Percentiles rank a stretch among this genome's conserved stretches.
Evolutionary conservation across 2,797 vertebrate genomes (phyloP).

Genomic region (Fistularia commersonii): DNA sequence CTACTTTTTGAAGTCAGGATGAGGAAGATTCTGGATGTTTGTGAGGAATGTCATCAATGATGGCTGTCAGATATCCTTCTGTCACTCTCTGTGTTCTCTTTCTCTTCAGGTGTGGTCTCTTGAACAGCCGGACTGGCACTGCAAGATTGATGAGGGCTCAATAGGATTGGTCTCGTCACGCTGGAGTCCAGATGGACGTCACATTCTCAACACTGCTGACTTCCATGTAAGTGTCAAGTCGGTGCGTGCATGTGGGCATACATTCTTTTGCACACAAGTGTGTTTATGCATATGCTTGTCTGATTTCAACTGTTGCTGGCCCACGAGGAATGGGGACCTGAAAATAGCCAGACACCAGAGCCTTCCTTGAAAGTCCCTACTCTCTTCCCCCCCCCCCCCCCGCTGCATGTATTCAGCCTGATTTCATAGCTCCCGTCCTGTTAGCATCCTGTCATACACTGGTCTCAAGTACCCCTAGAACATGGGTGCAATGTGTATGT

Average conservation of each 20-base stretch:
- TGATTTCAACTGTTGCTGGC: conserved; percentile 79
- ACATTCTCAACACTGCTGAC: conserved; percentile 97
- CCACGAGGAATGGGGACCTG: conserved; percentile 69
- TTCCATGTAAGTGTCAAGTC: conserved; percentile 90
- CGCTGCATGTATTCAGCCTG: conserved; percentile 68
- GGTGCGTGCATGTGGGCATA: conserved; percentile 41
- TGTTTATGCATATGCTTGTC: conserved; percentile 58
- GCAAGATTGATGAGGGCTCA: conserved; percentile 96
- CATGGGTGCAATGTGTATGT: conserved; percentile 43
- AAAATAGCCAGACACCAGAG: conserved; percentile 76
- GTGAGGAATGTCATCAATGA: conserved; percentile 15
- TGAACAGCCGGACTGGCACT: conserved; percentile 96
- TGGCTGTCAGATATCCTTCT: conserved; percentile 15
- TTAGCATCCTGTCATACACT: conserved; percentile 66
- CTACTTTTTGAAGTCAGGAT: conserved; percentile 23
- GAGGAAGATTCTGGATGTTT: neutral
- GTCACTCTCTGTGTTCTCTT: conserved; percentile 8
- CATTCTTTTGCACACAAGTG: conserved; percentile 45
- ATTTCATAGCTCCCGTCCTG: conserved; percentile 63
- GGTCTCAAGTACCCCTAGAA: conserved; percentile 51
- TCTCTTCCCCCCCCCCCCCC: conserved; percentile 39
- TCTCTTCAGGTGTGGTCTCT: conserved; percentile 91
- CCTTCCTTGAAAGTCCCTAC: conserved; percentile 57
- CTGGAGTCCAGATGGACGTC: conserved; percentile 97
- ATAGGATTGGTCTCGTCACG: conserved; percentile 92